Evolutionary conservation across 2,113 vertebrate species (phyloP).

Genomic region (Cnemophilus loriae): DNA sequence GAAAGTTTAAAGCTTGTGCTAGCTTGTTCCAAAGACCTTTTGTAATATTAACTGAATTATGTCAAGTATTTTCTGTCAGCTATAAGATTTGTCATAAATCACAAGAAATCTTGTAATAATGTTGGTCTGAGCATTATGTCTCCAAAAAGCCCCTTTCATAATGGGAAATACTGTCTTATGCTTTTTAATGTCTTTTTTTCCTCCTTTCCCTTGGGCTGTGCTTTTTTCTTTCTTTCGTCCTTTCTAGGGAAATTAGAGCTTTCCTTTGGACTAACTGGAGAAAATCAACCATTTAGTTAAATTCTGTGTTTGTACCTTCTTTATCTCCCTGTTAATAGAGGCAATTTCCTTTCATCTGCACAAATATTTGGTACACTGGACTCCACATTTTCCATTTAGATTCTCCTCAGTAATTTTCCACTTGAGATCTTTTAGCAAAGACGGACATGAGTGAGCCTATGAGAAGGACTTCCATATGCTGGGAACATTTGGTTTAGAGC

Average conservation of each 20-base stretch:
- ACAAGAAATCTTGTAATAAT: constrained; percentile 45
- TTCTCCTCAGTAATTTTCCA: background rate
- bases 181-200: constrained; percentile 43
- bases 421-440: background rate
- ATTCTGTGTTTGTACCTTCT: background rate
- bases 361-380: background rate
- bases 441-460: background rate
- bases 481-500: background rate
- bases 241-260: constrained; percentile 36
- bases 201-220: constrained; percentile 53
- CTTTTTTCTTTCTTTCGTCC: constrained; percentile 38
- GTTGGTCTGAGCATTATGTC: constrained; percentile 30
- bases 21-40: constrained; percentile 35
- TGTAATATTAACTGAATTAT: constrained; percentile 57
- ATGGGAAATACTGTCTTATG: constrained; percentile 38
- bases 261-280: constrained; percentile 16
- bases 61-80: constrained; percentile 53
- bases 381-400: background rate
- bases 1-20: constrained; percentile 43
- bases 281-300: constrained; percentile 13
- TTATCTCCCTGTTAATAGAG: background rate
- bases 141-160: constrained; percentile 49
- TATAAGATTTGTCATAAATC: constrained; percentile 54
- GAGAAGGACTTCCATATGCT: background rate
- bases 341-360: constrained; percentile 3